Percentiles rank a stretch among this genome's conserved stretches.
phyloP scores from a whole-genome alignment of 2,113 vertebrate genomes.

The Cephalopterus ornatus region DNA sequence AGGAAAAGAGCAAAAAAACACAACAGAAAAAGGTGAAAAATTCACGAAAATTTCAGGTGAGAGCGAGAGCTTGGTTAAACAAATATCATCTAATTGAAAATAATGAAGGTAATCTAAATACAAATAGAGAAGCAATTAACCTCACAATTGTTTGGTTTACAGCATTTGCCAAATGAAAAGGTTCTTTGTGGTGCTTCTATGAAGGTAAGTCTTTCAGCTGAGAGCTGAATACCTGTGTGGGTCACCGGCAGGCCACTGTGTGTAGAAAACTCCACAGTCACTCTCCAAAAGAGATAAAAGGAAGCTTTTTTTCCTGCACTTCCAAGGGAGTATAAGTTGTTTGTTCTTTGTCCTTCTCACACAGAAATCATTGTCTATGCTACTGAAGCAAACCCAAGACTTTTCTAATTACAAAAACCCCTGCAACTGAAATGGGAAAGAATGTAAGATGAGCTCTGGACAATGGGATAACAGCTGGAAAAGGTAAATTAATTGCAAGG shows the following conservation, averaged over 20 bases:
- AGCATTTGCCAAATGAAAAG: background rate
- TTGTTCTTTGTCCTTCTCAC: background rate
- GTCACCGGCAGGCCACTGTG: background rate
- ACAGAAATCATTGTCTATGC: background rate
- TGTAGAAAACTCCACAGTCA: background rate
- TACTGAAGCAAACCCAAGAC: background rate
- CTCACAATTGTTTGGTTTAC: background rate
- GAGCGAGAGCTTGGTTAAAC: background rate
- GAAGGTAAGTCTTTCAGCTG: background rate
- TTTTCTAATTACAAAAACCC: background rate
- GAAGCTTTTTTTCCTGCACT: background rate
- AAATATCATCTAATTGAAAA: too few relatives aligned
- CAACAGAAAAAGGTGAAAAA: background rate
- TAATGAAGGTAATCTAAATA: background rate
- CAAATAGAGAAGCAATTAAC: background rate
- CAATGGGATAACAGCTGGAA: background rate
- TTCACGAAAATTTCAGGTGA: background rate
- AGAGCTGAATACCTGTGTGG: background rate
- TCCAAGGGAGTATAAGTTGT: background rate
- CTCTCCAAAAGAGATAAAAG: background rate
- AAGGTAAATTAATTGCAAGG: background rate
- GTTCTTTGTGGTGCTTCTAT: background rate
- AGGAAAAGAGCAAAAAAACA: background rate
- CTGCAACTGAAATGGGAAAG: background rate
- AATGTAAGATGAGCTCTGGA: background rate